Conservation (phyloP, 2,113 vertebrate species). For the Aphyosemion australe region DNA sequence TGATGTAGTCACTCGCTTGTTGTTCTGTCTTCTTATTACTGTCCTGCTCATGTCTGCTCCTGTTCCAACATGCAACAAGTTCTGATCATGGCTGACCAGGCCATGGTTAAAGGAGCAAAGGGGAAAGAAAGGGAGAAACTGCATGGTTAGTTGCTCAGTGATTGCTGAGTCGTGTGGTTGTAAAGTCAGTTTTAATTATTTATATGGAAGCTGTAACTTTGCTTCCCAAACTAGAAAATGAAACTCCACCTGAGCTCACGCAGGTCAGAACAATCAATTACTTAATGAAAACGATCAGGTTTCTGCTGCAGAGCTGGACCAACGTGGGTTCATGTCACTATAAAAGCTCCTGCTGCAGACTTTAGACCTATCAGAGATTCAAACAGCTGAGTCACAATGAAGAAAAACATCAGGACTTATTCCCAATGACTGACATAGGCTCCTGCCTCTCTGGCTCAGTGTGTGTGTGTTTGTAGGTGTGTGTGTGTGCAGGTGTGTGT, state of each 20-base stretch:
- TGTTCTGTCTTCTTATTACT: slow-evolving; percentile 46
- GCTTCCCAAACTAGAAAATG: slow-evolving; percentile 74
- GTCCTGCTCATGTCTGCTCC: slow-evolving; percentile 48
- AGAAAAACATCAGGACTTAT: slow-evolving; percentile 70
- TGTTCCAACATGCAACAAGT: slow-evolving; percentile 39
- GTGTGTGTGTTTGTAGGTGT: too few relatives aligned
- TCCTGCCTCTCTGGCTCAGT: slow-evolving; percentile 40
- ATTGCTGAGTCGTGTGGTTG: slow-evolving; percentile 54
- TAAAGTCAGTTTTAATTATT: slow-evolving; percentile 77
- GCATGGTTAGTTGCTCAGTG: slow-evolving; percentile 19
- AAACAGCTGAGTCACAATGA: slow-evolving; percentile 68
- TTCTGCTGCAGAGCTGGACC: slow-evolving; percentile 52
- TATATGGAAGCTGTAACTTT: slow-evolving; percentile 72
- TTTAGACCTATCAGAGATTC: slow-evolving; percentile 57
- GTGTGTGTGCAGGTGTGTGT: too few relatives aligned
- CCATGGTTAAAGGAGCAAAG: too few relatives aligned
- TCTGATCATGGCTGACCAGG: slow-evolving; percentile 18
- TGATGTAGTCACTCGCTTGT: too few relatives aligned
- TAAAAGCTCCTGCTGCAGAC: too few relatives aligned
- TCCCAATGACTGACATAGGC: slow-evolving; percentile 67
- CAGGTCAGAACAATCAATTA: slow-evolving; percentile 75
- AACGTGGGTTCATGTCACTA: too few relatives aligned
- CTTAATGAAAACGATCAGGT: slow-evolving; percentile 80
- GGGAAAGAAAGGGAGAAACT: slow-evolving; percentile 4
- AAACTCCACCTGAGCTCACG: slow-evolving; percentile 76